Percentiles rank a stretch among this genome's conserved stretches.
Conservation (phyloP, 2,113 vertebrate genomes). For the Proteles cristata region DNA sequence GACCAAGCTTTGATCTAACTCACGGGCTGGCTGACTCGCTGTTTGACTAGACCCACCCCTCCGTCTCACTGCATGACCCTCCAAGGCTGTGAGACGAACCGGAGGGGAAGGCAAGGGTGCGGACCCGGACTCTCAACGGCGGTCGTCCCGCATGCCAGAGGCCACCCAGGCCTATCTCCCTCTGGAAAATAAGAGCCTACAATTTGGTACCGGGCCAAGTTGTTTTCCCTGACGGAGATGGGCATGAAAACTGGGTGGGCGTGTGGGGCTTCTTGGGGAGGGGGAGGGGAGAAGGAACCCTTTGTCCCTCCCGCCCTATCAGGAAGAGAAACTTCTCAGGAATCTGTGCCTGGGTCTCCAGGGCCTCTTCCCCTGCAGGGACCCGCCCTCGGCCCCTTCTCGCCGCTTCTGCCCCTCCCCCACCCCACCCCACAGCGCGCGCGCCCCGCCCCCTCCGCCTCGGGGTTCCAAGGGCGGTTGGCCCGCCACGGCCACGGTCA, state of each 20-base stretch:
- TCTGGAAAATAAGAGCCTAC: background rate
- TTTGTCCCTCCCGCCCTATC: background rate
- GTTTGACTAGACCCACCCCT: background rate
- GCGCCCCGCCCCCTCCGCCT: constrained; percentile 40
- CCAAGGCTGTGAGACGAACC: background rate
- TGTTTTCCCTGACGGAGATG: background rate
- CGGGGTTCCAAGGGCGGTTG: constrained; percentile 76
- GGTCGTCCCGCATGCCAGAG: background rate
- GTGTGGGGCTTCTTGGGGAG: background rate
- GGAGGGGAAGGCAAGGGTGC: too few species aligned
- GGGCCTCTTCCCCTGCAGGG: background rate
- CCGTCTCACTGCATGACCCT: background rate
- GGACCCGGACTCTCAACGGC: background rate
- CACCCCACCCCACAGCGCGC: background rate
- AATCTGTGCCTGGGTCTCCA: background rate
- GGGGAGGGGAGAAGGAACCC: background rate
- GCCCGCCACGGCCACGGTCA: constrained; percentile 31
- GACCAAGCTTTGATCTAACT: background rate
- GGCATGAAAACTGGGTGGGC: background rate
- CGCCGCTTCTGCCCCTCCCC: background rate
- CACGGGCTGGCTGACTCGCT: background rate
- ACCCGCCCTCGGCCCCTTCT: background rate
- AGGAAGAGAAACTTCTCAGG: background rate
- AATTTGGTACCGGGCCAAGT: background rate
- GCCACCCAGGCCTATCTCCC: background rate